Evolutionary conservation across 2,113 vertebrate genomes (phyloP).

Genomic region (Prietella phreatophila): DNA sequence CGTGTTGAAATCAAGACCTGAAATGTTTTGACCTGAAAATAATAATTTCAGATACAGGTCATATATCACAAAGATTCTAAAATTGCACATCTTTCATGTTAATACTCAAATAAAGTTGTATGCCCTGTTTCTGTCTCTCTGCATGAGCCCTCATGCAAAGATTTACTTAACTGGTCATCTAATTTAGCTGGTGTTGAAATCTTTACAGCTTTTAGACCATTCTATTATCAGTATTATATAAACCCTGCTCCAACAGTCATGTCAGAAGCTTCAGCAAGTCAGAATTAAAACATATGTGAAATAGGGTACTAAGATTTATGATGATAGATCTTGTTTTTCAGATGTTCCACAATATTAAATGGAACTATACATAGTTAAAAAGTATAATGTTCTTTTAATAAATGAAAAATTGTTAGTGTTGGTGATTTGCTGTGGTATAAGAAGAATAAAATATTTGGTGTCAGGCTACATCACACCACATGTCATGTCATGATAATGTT

Average conservation of each 20-base stretch:
- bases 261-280: background rate
- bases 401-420: background rate
- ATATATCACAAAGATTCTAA: background rate
- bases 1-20: background rate
- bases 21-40: background rate
- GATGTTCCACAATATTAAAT: background rate
- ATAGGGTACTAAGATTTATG: background rate
- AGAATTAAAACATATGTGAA: background rate
- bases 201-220: background rate
- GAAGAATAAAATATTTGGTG: background rate
- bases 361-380: background rate
- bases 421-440: background rate
- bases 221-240: background rate
- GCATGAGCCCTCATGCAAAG: background rate
- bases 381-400: background rate
- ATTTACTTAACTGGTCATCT: background rate
- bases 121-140: background rate
- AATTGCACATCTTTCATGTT: background rate
- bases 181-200: conserved; percentile 8
- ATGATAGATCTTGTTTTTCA: background rate
- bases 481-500: background rate
- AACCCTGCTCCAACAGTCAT: background rate
- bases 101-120: background rate
- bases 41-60: background rate
- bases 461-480: background rate